A percentile compares a stretch with the other conserved stretches of the same genome.
phyloP scores from a whole-genome alignment of 37 sponge, comb jelly and placozoan species.

The Ephydatia muelleri region DNA sequence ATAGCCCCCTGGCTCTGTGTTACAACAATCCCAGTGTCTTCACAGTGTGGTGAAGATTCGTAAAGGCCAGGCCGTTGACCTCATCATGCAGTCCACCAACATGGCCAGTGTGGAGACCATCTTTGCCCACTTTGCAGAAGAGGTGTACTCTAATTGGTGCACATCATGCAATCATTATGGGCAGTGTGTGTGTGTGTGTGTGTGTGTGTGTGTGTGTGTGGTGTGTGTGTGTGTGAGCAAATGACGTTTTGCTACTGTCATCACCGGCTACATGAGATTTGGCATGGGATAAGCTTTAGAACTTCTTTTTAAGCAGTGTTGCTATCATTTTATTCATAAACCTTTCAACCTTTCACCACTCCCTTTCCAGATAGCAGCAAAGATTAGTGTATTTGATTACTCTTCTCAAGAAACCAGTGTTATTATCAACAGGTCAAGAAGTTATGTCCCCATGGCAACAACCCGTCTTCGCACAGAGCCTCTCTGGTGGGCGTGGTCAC shows the following conservation, averaged over 20 bases:
- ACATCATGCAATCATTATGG: neutral
- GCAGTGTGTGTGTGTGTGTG: too few relatives aligned
- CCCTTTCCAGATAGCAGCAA: constrained; percentile 10
- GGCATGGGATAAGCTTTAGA: too few relatives aligned
- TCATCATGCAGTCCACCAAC: constrained; percentile 82
- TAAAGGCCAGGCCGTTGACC: constrained; percentile 72
- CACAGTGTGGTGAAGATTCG: constrained; percentile 79
- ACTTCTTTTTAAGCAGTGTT: too few relatives aligned
- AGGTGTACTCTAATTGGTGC: constrained; percentile 25
- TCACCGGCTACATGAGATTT: too few relatives aligned
- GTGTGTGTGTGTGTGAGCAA: too few relatives aligned
- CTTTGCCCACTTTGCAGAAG: constrained; percentile 24
- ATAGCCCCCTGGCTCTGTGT: constrained; percentile 82
- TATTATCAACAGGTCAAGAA: constrained; percentile 11
- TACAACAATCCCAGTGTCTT: constrained; percentile 87
- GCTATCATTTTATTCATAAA: neutral
- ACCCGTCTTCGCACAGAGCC: neutral
- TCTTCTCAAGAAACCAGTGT: constrained; percentile 24
- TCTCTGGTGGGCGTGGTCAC: constrained; percentile 13
- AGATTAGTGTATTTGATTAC: constrained; percentile 24
- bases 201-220: too few relatives aligned
- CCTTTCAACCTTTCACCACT: too few relatives aligned
- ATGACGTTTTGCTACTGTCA: too few relatives aligned
- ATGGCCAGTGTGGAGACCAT: constrained; percentile 40
- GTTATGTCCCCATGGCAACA: constrained; percentile 11